A percentile compares a stretch with the other conserved stretches of the same genome.
Evolutionary conservation across 2,113 vertebrate genomes (phyloP).

Genomic region (Ictalurus punctatus): DNA sequence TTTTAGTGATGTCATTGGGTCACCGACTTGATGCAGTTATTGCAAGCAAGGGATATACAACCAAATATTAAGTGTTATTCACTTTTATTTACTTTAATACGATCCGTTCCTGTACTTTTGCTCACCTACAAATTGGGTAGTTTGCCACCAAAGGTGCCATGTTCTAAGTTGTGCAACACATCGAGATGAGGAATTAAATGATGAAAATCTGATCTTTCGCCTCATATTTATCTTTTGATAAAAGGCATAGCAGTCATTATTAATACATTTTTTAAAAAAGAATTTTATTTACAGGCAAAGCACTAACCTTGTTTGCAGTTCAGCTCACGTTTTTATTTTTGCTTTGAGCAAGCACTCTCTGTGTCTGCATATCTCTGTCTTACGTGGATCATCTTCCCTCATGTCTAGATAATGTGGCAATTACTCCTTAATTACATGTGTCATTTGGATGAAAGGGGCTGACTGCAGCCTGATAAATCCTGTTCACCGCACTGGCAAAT

Average conservation of each 20-base stretch:
- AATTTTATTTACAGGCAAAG: conserved; percentile 9
- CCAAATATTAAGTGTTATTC: neutral
- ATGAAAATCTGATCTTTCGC: neutral
- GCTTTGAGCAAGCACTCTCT: conserved; percentile 22
- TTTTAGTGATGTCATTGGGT: neutral
- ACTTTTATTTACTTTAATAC: neutral
- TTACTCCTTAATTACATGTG: conserved; percentile 79
- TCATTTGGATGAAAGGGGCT: conserved; percentile 77
- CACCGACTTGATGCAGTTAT: neutral
- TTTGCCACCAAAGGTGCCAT: neutral
- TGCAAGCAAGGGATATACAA: neutral
- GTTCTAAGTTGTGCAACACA: neutral
- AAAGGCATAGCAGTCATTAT: neutral
- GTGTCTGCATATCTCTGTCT: conserved; percentile 60
- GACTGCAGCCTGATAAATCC: conserved; percentile 76
- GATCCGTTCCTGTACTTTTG: neutral
- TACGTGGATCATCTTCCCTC: conserved; percentile 71
- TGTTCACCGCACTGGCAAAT: conserved; percentile 72
- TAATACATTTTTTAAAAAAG: neutral
- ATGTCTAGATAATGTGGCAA: conserved; percentile 80
- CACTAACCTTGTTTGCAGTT: neutral
- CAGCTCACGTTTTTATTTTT: conserved; percentile 19
- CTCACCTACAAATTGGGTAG: neutral
- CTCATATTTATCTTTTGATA: neutral
- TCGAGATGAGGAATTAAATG: neutral